A percentile compares a stretch with the other conserved stretches of the same genome.
Evolutionary conservation across 2,113 vertebrate genomes (phyloP).

Genomic region (Microtus richardsoni): DNA sequence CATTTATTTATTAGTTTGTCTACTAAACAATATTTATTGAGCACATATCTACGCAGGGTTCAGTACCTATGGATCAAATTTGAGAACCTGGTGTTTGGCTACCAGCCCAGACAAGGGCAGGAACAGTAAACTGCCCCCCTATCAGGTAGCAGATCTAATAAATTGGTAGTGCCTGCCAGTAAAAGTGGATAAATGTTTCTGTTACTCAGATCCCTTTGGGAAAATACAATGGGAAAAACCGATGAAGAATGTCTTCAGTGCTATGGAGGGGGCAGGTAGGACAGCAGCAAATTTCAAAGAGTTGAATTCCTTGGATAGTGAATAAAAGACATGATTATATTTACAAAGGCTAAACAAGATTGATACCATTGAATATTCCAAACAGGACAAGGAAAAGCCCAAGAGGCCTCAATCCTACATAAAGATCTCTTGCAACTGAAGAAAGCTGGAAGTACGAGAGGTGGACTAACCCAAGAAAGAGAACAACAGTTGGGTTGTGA

Average conservation of each 20-base stretch:
- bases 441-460: not conserved
- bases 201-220: not conserved
- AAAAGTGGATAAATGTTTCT: not conserved
- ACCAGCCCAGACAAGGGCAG: not conserved
- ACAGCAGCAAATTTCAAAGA: not conserved
- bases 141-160: not conserved
- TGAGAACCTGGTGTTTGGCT: not conserved
- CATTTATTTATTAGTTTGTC: not conserved
- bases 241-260: not conserved
- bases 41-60: not conserved
- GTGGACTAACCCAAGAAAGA: not conserved
- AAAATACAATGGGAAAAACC: not conserved
- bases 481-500: not conserved
- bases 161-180: not conserved
- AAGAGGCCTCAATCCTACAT: not conserved
- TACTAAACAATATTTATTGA: conserved; percentile 7
- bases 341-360: not conserved
- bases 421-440: not conserved
- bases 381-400: not conserved
- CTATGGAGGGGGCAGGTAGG: accelerated
- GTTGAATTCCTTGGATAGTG: not conserved
- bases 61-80: not conserved
- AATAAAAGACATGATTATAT: not conserved
- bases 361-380: not conserved
- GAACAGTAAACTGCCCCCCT: not conserved